phyloP scores from a whole-genome alignment of 2,888 invertebrate species.

The Lydus trimaculatus region DNA sequence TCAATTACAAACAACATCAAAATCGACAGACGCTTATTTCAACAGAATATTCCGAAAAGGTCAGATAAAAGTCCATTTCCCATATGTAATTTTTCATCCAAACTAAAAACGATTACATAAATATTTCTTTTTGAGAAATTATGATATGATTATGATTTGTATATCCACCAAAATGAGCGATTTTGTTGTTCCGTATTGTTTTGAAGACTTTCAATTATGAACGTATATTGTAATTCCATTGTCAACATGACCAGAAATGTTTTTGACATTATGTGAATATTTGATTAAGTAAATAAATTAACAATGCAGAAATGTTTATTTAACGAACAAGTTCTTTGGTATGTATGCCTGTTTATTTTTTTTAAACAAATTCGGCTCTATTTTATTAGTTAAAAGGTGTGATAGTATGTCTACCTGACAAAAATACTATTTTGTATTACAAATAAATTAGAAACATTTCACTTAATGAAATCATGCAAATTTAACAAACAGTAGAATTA shows the following conservation, averaged over 20 bases:
- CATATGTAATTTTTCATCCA: not conserved
- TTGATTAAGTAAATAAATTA: slow-evolving; percentile 3
- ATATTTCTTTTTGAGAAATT: not conserved
- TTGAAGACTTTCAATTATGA: not conserved
- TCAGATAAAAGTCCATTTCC: not conserved
- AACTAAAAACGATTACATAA: not conserved
- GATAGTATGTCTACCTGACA: not conserved
- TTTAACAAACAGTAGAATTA: not conserved
- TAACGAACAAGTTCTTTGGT: not conserved
- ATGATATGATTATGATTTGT: not conserved
- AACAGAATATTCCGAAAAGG: not conserved
- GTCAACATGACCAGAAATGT: not conserved
- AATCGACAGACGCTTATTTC: not conserved
- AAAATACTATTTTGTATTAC: not conserved
- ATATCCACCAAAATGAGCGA: not conserved
- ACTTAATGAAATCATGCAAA: not conserved
- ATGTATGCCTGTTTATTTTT: not conserved
- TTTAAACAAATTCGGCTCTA: not conserved
- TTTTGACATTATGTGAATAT: not conserved
- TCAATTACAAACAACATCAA: not conserved
- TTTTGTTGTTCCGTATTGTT: not conserved
- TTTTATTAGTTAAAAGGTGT: not conserved
- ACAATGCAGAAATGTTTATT: not conserved
- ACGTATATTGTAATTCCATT: not conserved
- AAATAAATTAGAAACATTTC: not conserved